Base-by-base conservation (phyloP, 2,888 invertebrate species). In the Meiosimyza decipiens region DNA sequence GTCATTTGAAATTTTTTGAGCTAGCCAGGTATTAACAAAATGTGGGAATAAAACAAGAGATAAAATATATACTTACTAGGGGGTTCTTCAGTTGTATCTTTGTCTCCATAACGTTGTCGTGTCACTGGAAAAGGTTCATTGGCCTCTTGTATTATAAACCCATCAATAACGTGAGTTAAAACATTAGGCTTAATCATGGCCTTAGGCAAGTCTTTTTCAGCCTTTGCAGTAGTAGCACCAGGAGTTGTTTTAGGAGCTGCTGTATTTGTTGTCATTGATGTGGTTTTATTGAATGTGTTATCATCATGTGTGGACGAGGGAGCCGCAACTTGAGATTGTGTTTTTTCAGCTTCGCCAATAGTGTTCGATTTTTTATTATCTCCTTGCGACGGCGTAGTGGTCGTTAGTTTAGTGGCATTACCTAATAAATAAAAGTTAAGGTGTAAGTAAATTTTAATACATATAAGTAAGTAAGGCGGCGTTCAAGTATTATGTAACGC, bases 141-240 rank as follows among this genome's bases (percentile, higher is more conserved):
- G 1, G 95, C 96, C 89, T 98, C 98, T 85, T 97, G 97, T 78
- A 98, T 98, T 9, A 98, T 95, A 86, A 96, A 98, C 68, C 97
- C 98, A 85, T 97, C 98, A 76, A 98, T 98, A 33, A 98, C 96
- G 85, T 98, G 98, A 0, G 98, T 98, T 68, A 98, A 88, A 9
- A 98, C 95, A 84, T 97, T 96, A 0, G 97, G 97, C 85, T 97
- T 97, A 15, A 97, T 96, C 92, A 97, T 94, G 1, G 96, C 97
- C 85, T 95, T 95, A 18, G 95, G 95, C 52, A 94, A 89, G 84
- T 82, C 85, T 69, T 82, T 87, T 72, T 84, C 88, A 82, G 79
- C 75, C 65, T 83, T 82, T 33, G 77, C 79, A 72, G 55, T 80
- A n/a, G 81, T 81, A 33, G 79, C 78, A 1, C 85, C 84, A 0